phyloP scores from a whole-genome alignment of 2,113 vertebrate species.

The Saimiri boliviensis region DNA sequence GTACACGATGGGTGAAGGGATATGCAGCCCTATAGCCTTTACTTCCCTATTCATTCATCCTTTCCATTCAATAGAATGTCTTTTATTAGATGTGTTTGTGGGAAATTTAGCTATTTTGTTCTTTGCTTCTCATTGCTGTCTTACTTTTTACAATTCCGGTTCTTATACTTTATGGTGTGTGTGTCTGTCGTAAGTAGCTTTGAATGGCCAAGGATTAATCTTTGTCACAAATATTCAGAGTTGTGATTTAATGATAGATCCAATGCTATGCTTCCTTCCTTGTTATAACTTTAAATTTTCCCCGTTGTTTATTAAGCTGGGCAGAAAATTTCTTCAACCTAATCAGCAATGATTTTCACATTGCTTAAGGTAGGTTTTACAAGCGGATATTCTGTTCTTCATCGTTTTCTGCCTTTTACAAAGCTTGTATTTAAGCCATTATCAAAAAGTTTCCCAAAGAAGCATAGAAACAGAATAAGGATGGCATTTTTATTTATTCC shows the following conservation, averaged over 20 bases:
- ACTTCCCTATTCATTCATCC: neutral
- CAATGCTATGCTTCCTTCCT: neutral
- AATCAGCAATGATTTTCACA: neutral
- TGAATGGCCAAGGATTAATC: neutral
- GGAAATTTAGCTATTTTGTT: neutral
- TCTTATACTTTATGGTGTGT: neutral
- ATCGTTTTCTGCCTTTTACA: neutral
- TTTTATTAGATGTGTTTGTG: neutral
- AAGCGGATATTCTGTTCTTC: neutral
- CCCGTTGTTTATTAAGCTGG: slow-evolving; percentile 20
- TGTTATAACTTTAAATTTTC: neutral
- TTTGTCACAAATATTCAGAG: neutral
- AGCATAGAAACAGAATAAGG: neutral
- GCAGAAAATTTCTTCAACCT: neutral
- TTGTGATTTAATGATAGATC: neutral
- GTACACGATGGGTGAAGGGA: rapidly evolving
- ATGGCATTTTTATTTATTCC: neutral
- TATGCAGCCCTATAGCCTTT: neutral
- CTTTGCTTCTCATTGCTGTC: neutral
- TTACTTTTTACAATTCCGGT: neutral
- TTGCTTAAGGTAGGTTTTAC: slow-evolving; percentile 18
- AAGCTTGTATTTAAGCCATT: neutral
- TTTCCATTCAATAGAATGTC: neutral
- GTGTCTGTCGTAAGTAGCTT: neutral
- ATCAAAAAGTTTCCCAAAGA: neutral